These are phyloP conservation scores for Liodrosophila aerea DNA, from an alignment of 2,888 invertebrate species.

Conservation along the genomic window DNA sequence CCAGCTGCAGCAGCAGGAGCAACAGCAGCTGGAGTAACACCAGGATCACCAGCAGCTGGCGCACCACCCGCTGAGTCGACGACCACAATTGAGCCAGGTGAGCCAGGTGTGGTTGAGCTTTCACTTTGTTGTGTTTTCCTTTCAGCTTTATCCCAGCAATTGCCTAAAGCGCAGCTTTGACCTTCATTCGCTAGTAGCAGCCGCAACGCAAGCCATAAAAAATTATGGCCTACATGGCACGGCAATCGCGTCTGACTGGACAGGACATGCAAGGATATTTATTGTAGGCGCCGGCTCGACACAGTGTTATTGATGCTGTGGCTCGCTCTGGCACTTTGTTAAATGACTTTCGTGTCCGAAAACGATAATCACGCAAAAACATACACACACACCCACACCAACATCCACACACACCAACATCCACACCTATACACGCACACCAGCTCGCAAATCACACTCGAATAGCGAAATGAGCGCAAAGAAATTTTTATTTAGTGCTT, in stretches of 20 bases:
- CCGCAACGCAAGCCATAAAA: slow-evolving; percentile 5
- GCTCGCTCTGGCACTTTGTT: slow-evolving; percentile 56
- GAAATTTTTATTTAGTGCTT: too few species aligned
- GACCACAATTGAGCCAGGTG: slow-evolving; percentile 79
- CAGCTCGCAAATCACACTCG: too few species aligned
- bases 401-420: slow-evolving; percentile 1
- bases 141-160: slow-evolving; percentile 13
- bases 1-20: slow-evolving; percentile 9
- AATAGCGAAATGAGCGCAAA: too few species aligned
- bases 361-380: slow-evolving; percentile 54
- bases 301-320: slow-evolving; percentile 47
- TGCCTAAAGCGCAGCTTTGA: slow-evolving; percentile 32
- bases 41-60: slow-evolving; percentile 23
- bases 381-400: slow-evolving; percentile 12
- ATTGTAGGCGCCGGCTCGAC: slow-evolving; percentile 7
- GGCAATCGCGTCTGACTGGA: too few species aligned
- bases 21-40: too few species aligned
- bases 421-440: not conserved
- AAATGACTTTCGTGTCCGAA: slow-evolving; percentile 61
- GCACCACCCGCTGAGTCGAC: slow-evolving; percentile 57
- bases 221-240: slow-evolving; percentile 40
- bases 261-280: slow-evolving; percentile 7
- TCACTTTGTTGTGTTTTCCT: not conserved
- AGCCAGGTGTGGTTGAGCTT: slow-evolving; percentile 19
- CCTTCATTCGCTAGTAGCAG: slow-evolving; percentile 46